These are phyloP conservation scores for Ginglymostoma cirratum DNA, from an alignment of 2,113 vertebrate species.

Conservation along the genomic window DNA sequence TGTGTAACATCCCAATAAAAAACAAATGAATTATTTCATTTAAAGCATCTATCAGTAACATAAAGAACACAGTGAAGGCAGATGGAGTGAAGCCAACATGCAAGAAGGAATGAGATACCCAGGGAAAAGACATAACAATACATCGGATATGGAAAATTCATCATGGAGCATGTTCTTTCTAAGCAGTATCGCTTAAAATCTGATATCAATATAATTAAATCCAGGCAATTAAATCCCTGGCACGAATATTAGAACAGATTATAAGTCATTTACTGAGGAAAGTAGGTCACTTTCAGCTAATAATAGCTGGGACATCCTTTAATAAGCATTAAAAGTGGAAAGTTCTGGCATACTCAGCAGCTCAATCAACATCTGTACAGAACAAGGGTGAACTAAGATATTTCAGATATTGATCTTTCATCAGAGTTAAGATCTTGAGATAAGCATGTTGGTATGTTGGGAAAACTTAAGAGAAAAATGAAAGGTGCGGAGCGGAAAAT, in stretches of 20 bases:
- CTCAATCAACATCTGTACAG: not conserved
- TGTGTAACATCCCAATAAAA: not conserved
- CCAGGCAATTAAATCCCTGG: not conserved
- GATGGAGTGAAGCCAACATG: not conserved
- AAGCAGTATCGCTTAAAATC: not conserved
- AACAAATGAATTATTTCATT: not conserved
- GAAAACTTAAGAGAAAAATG: not conserved
- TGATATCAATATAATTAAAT: not conserved
- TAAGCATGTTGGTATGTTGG: not conserved
- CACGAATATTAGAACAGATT: not conserved
- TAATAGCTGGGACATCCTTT: not conserved
- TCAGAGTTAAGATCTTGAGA: not conserved
- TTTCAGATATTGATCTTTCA: not conserved
- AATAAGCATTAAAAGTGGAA: not conserved
- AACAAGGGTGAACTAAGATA: not conserved
- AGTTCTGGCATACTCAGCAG: not conserved
- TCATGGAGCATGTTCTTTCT: not conserved
- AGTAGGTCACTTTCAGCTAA: constrained; percentile 27
- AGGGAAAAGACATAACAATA: not conserved
- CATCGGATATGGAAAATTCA: not conserved
- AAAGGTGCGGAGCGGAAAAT: not conserved
- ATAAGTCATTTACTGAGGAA: not conserved
- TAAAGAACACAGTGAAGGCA: not conserved
- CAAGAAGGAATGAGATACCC: not conserved
- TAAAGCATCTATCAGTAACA: not conserved